phyloP scores from a whole-genome alignment of 2,113 vertebrate genomes.

The Xenopus borealis region DNA sequence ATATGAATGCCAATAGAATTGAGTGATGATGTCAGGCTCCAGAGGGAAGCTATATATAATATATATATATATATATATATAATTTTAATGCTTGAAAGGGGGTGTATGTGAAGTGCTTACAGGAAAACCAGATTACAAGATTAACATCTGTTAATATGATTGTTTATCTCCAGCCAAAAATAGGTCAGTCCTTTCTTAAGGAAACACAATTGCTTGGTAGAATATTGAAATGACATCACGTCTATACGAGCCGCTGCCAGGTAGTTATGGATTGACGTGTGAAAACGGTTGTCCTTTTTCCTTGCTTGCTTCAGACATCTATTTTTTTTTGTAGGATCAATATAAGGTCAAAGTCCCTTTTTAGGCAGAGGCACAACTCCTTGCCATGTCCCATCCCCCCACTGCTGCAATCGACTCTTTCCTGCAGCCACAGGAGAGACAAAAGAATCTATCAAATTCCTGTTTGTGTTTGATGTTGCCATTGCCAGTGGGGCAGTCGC shows the following conservation, averaged over 20 bases:
- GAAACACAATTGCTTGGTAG: constrained; percentile 65
- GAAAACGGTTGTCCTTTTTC: constrained; percentile 33
- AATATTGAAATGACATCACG: constrained; percentile 71
- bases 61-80: constrained; percentile 3
- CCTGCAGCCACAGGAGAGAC: constrained; percentile 35
- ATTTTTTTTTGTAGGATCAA: constrained; percentile 51
- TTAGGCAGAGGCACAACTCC: constrained; percentile 49
- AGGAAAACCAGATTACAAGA: constrained; percentile 81
- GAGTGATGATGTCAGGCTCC: constrained; percentile 62
- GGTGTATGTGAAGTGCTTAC: constrained; percentile 66
- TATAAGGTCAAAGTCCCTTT: constrained; percentile 59
- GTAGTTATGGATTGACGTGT: constrained; percentile 41
- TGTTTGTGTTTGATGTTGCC: too few species aligned
- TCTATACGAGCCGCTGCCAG: constrained; percentile 51
- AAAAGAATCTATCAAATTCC: constrained; percentile 38
- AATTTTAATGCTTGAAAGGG: constrained; percentile 60
- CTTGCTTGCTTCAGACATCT: constrained; percentile 43
- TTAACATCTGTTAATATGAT: constrained; percentile 80
- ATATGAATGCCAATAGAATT: constrained; percentile 40
- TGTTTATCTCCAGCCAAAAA: constrained; percentile 76
- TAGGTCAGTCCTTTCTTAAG: constrained; percentile 80
- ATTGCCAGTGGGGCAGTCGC: background rate
- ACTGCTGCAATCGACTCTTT: constrained; percentile 30
- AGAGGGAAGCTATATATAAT: constrained; percentile 41
- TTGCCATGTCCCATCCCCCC: constrained; percentile 12